Base-by-base conservation (phyloP, 1,140 invertebrate species). In the Gerris buenoi region DNA sequence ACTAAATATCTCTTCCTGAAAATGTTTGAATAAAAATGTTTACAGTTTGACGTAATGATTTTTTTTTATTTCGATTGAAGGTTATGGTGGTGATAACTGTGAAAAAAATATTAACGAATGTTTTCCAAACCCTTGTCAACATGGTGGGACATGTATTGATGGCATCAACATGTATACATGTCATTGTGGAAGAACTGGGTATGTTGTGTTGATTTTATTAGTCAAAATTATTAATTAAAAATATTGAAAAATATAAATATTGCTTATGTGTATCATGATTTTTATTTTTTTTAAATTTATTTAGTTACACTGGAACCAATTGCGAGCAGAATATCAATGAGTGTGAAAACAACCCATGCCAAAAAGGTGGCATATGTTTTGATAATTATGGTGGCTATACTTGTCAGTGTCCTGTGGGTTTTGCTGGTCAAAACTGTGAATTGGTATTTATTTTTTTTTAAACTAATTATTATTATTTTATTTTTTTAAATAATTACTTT, bases 311-410 rank as follows among this genome's bases (percentile, higher is more conserved):
- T 65, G 93, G 92, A 18, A 73, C 76, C 14, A 81, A 86, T 59
- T 96, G 93, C 77, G 89, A 93, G 74, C 78, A 81, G 1, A 89
- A 95, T 75, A 87, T 93, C 66, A 86, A 95, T 77, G 93, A 96
- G 76, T 95, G 93, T 78, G 74, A 75, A 18, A 74, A 79, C 27
- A 83, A 81, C 71, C 85, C 90, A 0, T 95, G 92, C 78, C 78
- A 85, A 14, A 89, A 91, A 79, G 82, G 84, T 0, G 88, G 91
- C 25, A 77, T 82, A 10, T 91, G 89, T 77, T 89, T 85, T 74
- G 87, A 90, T 75, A 88, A 83, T 65, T 89, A 90, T 73, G 89
- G 88, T 14, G 81, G 84, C 46, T 91, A 88, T 76, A 83, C 87
- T 69, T 97, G 94, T 74, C 83, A 87, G 63, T 97, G 95, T 78